Percentiles rank a stretch among this genome's conserved stretches.
Evolutionary conservation across 2,888 invertebrate genomes (phyloP).

Genomic region (Lagria hirta): DNA sequence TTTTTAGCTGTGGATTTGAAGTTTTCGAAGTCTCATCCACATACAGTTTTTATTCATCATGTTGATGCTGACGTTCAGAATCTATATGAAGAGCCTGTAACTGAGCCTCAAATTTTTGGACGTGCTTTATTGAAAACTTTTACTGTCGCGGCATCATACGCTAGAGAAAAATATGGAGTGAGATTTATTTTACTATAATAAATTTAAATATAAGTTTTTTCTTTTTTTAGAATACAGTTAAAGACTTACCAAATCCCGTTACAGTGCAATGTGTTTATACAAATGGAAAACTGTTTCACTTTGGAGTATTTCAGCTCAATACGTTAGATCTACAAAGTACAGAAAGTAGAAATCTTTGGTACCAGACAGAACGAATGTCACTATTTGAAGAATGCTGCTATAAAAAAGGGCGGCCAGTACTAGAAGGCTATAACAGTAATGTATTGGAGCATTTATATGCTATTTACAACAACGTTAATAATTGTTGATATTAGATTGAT

Average conservation of each 20-base stretch:
- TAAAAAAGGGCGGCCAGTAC: conserved; percentile 63
- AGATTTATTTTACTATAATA: too few relatives aligned
- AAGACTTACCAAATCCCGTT: conserved; percentile 73
- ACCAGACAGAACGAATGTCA: conserved; percentile 65
- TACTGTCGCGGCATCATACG: conserved; percentile 74
- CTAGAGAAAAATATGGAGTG: conserved; percentile 74
- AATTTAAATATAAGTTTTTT: conserved; percentile 3
- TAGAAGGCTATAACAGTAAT: conserved; percentile 76
- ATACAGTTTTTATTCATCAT: conserved; percentile 76
- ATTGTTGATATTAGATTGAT: conserved; percentile 36
- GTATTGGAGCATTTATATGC: conserved; percentile 77
- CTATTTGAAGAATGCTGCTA: conserved; percentile 69
- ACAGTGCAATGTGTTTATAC: conserved; percentile 82
- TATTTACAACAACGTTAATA: conserved; percentile 74
- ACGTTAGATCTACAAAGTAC: conserved; percentile 67
- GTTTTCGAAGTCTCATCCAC: conserved; percentile 62
- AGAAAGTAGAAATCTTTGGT: conserved; percentile 77
- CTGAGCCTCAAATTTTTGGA: conserved; percentile 67
- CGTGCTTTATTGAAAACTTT: conserved; percentile 74
- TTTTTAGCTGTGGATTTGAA: conserved; percentile 58
- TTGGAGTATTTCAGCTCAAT: conserved; percentile 82
- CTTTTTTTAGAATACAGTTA: conserved; percentile 58
- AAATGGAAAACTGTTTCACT: conserved; percentile 75
- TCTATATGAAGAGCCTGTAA: conserved; percentile 68
- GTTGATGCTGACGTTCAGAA: conserved; percentile 67